phyloP scores from a whole-genome alignment of 2,797 vertebrate genomes.

The Myotis pilosus region DNA sequence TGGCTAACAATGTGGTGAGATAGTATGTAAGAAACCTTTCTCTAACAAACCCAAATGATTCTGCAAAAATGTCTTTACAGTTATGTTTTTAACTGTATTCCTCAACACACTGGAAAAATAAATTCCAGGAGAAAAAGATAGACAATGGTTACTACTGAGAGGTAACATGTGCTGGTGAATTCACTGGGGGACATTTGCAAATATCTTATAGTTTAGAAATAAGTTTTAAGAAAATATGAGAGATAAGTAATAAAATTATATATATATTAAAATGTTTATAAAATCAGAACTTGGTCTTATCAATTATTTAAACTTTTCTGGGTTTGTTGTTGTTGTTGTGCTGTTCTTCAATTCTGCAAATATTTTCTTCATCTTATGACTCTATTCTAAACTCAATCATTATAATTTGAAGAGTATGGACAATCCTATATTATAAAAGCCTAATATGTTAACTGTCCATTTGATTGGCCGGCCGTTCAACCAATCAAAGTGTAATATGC shows the following conservation, averaged over 20 bases:
- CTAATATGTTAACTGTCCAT: too few relatives aligned
- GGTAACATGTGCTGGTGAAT: not conserved
- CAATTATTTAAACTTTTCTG: not conserved
- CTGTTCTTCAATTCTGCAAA: not conserved
- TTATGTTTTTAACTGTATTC: not conserved
- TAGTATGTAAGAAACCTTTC: not conserved
- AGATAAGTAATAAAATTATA: not conserved
- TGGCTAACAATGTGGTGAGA: not conserved
- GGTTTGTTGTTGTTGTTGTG: not conserved
- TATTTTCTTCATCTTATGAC: not conserved
- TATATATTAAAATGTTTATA: not conserved
- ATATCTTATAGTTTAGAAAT: not conserved
- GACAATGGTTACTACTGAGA: not conserved
- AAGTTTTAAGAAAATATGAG: not conserved
- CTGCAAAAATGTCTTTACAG: not conserved
- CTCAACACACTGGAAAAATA: not conserved
- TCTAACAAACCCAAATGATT: not conserved
- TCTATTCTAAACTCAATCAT: not conserved
- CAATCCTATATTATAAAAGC: not conserved
- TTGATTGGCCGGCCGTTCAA: accelerated
- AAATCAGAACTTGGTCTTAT: not conserved
- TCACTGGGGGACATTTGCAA: not conserved
- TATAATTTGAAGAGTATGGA: not conserved
- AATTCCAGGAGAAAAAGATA: not conserved
- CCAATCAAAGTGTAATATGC: too few relatives aligned